These are phyloP conservation scores for Coremacera marginata DNA, from an alignment of 2,888 invertebrate genomes.

Conservation along the genomic window DNA sequence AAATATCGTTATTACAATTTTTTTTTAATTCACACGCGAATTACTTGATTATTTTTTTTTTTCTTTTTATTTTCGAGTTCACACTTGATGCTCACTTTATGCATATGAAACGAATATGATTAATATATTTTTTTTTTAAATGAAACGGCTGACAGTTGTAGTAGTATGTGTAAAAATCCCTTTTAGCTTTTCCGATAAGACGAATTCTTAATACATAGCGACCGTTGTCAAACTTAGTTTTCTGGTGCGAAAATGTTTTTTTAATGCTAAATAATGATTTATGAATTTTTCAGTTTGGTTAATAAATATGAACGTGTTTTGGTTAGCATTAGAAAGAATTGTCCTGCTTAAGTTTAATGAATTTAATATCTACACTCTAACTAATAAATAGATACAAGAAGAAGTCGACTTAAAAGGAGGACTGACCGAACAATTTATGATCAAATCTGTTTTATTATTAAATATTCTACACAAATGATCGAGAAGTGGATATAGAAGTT, in stretches of 20 bases:
- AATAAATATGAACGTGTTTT: slow-evolving; percentile 14
- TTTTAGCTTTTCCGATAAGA: slow-evolving; percentile 82
- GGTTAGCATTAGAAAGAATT: neutral
- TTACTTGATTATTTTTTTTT: no score
- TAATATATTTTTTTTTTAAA: neutral
- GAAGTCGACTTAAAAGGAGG: no score
- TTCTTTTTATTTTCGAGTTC: slow-evolving; percentile 31
- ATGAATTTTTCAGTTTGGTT: slow-evolving; percentile 18
- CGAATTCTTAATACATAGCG: slow-evolving; percentile 45
- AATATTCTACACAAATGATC: no score
- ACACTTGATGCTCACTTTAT: slow-evolving; percentile 28
- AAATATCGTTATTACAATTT: slow-evolving; percentile 45
- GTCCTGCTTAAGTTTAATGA: neutral
- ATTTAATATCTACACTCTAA: no score
- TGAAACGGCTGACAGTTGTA: neutral
- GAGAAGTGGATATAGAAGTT: no score
- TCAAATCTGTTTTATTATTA: no score
- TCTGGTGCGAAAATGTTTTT: slow-evolving; percentile 41
- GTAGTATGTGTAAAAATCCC: slow-evolving; percentile 71
- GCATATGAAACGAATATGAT: neutral
- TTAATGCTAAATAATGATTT: slow-evolving; percentile 20
- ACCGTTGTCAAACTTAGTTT: slow-evolving; percentile 40
- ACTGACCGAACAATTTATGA: no score
- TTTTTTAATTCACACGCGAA: slow-evolving; percentile 38
- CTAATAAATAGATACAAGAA: no score